These are phyloP conservation scores for Azemiops feae DNA, from an alignment of 2,113 vertebrate genomes.

Conservation along the genomic window DNA sequence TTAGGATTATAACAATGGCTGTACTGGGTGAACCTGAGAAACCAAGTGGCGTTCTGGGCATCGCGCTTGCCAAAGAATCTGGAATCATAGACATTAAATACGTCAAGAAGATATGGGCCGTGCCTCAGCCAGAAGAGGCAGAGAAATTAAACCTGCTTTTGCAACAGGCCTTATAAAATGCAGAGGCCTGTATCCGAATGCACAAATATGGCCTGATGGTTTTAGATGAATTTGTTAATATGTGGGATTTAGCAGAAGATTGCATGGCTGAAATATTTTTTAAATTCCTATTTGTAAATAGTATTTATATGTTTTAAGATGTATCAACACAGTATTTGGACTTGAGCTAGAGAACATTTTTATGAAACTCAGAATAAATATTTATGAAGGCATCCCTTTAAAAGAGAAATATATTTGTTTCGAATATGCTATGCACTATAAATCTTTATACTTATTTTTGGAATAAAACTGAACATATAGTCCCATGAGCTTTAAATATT, in stretches of 20 bases:
- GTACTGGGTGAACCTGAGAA: constrained; percentile 83
- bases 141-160: constrained; percentile 72
- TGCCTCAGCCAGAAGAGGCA: constrained; percentile 66
- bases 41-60: constrained; percentile 74
- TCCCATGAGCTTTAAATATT: neutral
- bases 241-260: neutral
- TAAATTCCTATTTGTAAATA: constrained; percentile 22
- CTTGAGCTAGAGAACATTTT: constrained; percentile 49
- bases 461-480: neutral
- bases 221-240: constrained; percentile 8
- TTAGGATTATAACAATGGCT: constrained; percentile 81
- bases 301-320: constrained; percentile 28
- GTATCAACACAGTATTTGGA: neutral
- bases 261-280: constrained; percentile 21
- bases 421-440: constrained; percentile 3
- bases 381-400: constrained; percentile 5
- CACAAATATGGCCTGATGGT: neutral
- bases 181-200: neutral
- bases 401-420: constrained; percentile 15
- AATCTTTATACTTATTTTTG: constrained; percentile 30
- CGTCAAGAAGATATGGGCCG: constrained; percentile 75
- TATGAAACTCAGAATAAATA: constrained; percentile 29
- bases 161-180: constrained; percentile 47
- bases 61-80: constrained; percentile 80
- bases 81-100: constrained; percentile 85